Evolutionary conservation across 2,113 vertebrate species (phyloP).

Genomic region (Lagopus muta): DNA sequence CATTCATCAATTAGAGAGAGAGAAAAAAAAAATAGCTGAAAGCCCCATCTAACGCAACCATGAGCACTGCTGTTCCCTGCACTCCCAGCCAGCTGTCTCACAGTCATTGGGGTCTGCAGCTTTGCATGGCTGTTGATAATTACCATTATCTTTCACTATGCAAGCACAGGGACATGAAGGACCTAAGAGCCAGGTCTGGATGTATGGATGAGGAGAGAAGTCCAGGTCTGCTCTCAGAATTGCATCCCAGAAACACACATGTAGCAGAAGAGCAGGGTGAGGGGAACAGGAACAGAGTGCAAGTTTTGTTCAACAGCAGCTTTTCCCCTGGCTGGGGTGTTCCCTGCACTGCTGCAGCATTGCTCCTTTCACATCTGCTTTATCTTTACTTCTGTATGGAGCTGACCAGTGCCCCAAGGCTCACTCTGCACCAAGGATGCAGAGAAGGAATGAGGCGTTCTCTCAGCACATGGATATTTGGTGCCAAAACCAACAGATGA

Average conservation of each 20-base stretch:
- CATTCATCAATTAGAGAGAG: not conserved
- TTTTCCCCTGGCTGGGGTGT: not conserved
- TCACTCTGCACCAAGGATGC: not conserved
- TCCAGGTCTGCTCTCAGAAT: rapidly evolving
- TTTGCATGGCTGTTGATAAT: not conserved
- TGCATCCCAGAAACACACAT: not conserved
- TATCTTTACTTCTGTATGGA: not conserved
- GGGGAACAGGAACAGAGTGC: rapidly evolving
- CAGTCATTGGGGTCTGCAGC: rapidly evolving
- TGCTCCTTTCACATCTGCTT: not conserved
- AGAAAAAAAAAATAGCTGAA: not conserved
- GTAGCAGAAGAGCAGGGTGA: not conserved
- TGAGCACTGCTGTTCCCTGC: not conserved
- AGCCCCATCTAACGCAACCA: rapidly evolving
- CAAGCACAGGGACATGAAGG: rapidly evolving
- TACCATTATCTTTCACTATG: rapidly evolving
- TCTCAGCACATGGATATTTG: not conserved
- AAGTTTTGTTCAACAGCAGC: rapidly evolving
- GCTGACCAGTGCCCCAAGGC: not conserved
- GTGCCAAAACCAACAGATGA: not conserved
- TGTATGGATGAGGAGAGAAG: not conserved
- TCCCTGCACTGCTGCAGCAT: not conserved
- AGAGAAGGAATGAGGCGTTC: not conserved
- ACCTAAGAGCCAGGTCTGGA: not conserved
- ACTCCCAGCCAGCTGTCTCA: not conserved